Conservation (phyloP, 2,113 vertebrate species). For the Pao palembangensis region DNA sequence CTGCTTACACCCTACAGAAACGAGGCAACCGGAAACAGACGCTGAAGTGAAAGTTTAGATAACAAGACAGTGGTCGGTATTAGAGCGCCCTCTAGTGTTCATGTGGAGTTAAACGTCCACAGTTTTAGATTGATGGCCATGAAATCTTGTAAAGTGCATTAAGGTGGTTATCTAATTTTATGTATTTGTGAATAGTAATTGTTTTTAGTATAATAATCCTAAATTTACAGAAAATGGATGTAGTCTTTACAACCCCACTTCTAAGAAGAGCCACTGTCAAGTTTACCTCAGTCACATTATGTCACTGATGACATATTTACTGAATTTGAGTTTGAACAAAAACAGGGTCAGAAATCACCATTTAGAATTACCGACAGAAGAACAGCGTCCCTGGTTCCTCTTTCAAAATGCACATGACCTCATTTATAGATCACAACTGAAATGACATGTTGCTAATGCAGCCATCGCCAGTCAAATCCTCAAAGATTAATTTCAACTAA, state of each 20-base stretch:
- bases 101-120: background rate
- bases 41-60: slow-evolving; percentile 39
- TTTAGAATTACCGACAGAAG: too few species aligned
- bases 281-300: background rate
- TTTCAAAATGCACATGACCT: slow-evolving; percentile 59
- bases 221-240: too few species aligned
- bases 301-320: slow-evolving; percentile 27
- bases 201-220: too few species aligned
- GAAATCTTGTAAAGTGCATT: too few species aligned
- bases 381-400: slow-evolving; percentile 21
- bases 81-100: slow-evolving; percentile 46
- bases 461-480: slow-evolving; percentile 56
- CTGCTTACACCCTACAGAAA: slow-evolving; percentile 7
- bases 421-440: slow-evolving; percentile 50
- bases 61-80: background rate
- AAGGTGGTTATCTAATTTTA: background rate
- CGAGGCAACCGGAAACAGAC: slow-evolving; percentile 14
- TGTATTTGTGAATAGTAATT: background rate
- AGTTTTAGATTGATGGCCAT: too few species aligned
- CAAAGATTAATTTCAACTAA: slow-evolving; percentile 63
- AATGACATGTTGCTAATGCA: slow-evolving; percentile 65
- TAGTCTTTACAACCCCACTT: too few species aligned
- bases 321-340: slow-evolving; percentile 16
- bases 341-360: slow-evolving; percentile 45
- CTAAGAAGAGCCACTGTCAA: too few species aligned